phyloP scores from a whole-genome alignment of 2,888 invertebrate genomes.

The Cerceris ruficornis region DNA sequence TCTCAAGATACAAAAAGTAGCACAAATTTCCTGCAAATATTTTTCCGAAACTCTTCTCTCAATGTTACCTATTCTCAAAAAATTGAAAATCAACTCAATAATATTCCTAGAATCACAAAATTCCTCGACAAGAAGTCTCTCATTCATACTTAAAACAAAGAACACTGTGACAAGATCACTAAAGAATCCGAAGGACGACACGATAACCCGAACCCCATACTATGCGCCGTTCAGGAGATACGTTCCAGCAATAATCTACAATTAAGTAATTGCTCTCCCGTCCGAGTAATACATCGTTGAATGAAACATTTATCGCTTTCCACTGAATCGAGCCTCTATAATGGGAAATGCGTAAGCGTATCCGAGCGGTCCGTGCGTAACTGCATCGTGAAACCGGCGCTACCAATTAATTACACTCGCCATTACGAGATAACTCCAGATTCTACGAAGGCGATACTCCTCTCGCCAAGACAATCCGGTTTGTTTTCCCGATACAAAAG shows the following conservation, averaged over 20 bases:
- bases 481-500: not conserved
- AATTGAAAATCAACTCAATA: too few species aligned
- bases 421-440: slow-evolving; percentile 36
- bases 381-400: slow-evolving; percentile 5
- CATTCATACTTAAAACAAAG: too few species aligned
- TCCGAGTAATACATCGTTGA: not conserved
- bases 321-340: slow-evolving; percentile 9
- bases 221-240: not conserved
- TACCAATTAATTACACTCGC: slow-evolving; percentile 24
- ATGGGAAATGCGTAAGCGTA: slow-evolving; percentile 2
- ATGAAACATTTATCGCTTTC: slow-evolving; percentile 18
- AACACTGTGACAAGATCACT: too few species aligned
- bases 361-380: slow-evolving; percentile 9
- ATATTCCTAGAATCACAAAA: too few species aligned
- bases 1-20: too few species aligned
- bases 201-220: too few species aligned
- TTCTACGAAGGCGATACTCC: slow-evolving; percentile 24
- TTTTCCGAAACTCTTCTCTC: too few species aligned
- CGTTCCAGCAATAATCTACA: not conserved
- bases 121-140: too few species aligned
- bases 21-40: too few species aligned
- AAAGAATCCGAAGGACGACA: too few species aligned
- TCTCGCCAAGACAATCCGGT: not conserved
- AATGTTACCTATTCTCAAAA: too few species aligned
- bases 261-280: not conserved